Percentiles rank a stretch among this genome's conserved stretches.
Conservation (phyloP, 2,888 invertebrate genomes). For the Callinectes sapidus region DNA sequence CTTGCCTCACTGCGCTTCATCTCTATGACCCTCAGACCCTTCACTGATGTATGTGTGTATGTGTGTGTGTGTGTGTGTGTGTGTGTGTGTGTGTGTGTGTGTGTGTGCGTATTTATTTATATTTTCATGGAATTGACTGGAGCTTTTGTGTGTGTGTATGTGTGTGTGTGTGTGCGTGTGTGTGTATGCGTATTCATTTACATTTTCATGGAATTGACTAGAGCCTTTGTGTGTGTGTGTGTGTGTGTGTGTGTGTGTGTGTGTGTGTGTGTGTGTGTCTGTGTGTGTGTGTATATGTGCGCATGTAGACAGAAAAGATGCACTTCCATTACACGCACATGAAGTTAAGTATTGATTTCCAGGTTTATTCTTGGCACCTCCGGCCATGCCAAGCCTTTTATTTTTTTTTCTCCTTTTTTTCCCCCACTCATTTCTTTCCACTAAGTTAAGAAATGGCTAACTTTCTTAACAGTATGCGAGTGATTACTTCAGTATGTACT, state of each 20-base stretch:
- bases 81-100: constrained; percentile 43
- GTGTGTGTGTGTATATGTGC: neutral
- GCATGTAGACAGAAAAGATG: neutral
- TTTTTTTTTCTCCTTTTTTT: too few relatives aligned
- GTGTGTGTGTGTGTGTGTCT: too few relatives aligned
- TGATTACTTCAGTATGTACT: too few relatives aligned
- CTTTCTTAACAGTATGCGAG: too few relatives aligned
- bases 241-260: constrained; percentile 40
- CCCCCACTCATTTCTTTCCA: too few relatives aligned
- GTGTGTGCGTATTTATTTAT: neutral
- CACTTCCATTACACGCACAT: neutral
- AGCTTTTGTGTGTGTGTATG: constrained; percentile 20
- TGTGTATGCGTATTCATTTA: neutral
- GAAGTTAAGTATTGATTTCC: neutral
- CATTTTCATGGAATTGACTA: too few relatives aligned
- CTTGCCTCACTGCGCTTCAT: neutral
- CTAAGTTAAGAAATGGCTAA: too few relatives aligned
- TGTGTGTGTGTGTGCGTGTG: constrained; percentile 41
- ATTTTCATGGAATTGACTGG: too few relatives aligned
- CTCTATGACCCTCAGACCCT: neutral
- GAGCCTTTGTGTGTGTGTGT: neutral
- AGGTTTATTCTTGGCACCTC: neutral
- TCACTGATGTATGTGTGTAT: constrained; percentile 15
- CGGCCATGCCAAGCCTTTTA: too few relatives aligned
- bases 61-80: constrained; percentile 41